phyloP scores from a whole-genome alignment of 2,888 invertebrate genomes.

The Notocelia uddmanniana region DNA sequence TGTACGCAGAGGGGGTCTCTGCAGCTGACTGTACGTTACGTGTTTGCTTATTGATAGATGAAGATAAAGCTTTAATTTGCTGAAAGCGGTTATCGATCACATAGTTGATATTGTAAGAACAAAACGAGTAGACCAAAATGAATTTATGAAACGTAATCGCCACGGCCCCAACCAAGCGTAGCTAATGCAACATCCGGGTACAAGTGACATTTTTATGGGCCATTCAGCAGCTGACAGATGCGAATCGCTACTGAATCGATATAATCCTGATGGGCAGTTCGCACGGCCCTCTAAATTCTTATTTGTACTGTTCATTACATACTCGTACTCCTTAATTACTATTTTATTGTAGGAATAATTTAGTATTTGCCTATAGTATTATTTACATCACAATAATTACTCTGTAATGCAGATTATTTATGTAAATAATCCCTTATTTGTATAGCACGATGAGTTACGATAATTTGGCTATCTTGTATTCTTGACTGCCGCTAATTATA shows the following conservation, averaged over 20 bases:
- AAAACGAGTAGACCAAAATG: slow-evolving; percentile 33
- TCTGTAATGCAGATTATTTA: too few species aligned
- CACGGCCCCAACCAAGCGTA: slow-evolving; percentile 42
- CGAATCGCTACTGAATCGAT: slow-evolving; percentile 22
- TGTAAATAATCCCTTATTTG: too few species aligned
- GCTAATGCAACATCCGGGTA: slow-evolving; percentile 62
- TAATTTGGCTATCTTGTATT: too few species aligned
- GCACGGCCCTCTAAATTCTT: neutral
- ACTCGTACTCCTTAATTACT: neutral
- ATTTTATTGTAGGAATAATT: neutral
- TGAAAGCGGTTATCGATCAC: neutral
- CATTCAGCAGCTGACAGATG: slow-evolving; percentile 34
- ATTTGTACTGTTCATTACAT: neutral
- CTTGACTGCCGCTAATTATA: too few species aligned
- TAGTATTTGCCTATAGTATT: too few species aligned
- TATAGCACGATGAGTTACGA: too few species aligned
- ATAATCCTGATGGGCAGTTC: slow-evolving; percentile 20
- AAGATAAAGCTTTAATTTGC: neutral
- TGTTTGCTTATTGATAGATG: too few species aligned
- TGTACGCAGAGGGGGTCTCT: too few species aligned
- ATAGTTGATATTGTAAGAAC: neutral
- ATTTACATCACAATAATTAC: too few species aligned
- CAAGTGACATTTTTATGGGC: slow-evolving; percentile 78
- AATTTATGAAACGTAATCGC: slow-evolving; percentile 42
- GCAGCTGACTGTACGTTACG: too few species aligned